Percentiles rank a stretch among this genome's conserved stretches.
phyloP scores from a whole-genome alignment of 2,888 invertebrate genomes.

The Polydrusus cervinus region DNA sequence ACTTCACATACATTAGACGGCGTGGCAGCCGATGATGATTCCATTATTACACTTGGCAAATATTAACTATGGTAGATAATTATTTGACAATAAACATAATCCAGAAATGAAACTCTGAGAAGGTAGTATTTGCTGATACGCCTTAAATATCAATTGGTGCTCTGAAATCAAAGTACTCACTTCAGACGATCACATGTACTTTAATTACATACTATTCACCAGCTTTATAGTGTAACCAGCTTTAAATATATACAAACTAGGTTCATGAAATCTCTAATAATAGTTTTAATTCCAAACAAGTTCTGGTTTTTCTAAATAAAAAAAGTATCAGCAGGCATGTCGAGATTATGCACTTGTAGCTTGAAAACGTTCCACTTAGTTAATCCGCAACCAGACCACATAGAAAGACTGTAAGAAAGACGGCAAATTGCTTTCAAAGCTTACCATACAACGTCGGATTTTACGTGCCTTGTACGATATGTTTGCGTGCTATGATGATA shows the following conservation, averaged over 20 bases:
- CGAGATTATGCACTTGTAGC: slow-evolving; percentile 51
- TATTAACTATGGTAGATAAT: too few relatives aligned
- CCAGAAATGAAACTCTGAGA: too few relatives aligned
- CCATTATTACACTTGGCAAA: too few relatives aligned
- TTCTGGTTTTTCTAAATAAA: slow-evolving; percentile 38
- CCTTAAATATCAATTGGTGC: not conserved
- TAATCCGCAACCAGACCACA: slow-evolving; percentile 43
- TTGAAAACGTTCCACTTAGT: slow-evolving; percentile 49
- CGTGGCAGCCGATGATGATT: too few relatives aligned
- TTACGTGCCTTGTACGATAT: not conserved
- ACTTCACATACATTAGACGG: too few relatives aligned
- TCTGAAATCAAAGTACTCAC: not conserved
- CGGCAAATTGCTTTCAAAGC: slow-evolving; percentile 40
- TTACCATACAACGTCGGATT: slow-evolving; percentile 22
- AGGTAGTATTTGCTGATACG: too few relatives aligned
- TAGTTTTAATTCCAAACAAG: slow-evolving; percentile 39
- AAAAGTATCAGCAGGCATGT: slow-evolving; percentile 39
- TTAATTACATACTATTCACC: not conserved
- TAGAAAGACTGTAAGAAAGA: slow-evolving; percentile 40
- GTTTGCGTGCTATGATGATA: too few relatives aligned
- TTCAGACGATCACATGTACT: not conserved
- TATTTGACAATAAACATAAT: too few relatives aligned
- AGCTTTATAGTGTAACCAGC: not conserved
- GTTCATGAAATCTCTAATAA: slow-evolving; percentile 34
- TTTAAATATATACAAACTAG: slow-evolving; percentile 2